Evolutionary conservation across 2,113 vertebrate species (phyloP).

Genomic region (Sceloporus tristichus): DNA sequence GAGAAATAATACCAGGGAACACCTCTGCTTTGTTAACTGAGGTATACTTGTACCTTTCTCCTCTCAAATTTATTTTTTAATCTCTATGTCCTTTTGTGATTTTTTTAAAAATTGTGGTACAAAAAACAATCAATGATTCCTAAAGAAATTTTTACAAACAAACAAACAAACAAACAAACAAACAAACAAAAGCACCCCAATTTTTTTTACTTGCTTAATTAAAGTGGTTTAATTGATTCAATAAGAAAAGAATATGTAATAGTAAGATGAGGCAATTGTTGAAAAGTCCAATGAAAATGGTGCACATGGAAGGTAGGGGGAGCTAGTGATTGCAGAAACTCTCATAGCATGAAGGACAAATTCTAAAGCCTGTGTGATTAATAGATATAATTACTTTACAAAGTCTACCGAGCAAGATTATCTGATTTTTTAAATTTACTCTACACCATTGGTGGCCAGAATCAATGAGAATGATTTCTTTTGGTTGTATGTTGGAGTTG

Average conservation of each 20-base stretch:
- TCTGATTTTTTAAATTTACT: too few relatives aligned
- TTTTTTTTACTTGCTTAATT: slow-evolving; percentile 35
- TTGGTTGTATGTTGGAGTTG: too few relatives aligned
- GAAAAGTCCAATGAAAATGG: slow-evolving; percentile 44
- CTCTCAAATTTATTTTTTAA: background rate
- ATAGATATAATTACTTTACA: slow-evolving; percentile 79
- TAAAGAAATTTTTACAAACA: too few relatives aligned
- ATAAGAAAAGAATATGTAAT: slow-evolving; percentile 32
- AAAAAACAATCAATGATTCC: too few relatives aligned
- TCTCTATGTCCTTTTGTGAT: background rate
- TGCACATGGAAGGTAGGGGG: background rate
- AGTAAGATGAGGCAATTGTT: slow-evolving; percentile 33
- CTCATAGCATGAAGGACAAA: slow-evolving; percentile 60
- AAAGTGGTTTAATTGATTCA: slow-evolving; percentile 44
- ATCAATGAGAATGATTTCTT: too few relatives aligned
- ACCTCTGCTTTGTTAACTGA: background rate
- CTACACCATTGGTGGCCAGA: too few relatives aligned
- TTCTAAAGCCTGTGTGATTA: slow-evolving; percentile 74
- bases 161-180: background rate
- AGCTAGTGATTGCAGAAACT: slow-evolving; percentile 43
- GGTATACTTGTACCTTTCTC: background rate
- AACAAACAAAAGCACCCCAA: background rate
- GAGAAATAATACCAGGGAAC: background rate
- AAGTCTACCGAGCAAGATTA: too few relatives aligned
- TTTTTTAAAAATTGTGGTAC: too few relatives aligned